Percentiles rank a stretch among this genome's conserved stretches.
Evolutionary conservation across 53 echinoderm and acorn worm species (phyloP).

Genomic region (Echinarachnius parma): DNA sequence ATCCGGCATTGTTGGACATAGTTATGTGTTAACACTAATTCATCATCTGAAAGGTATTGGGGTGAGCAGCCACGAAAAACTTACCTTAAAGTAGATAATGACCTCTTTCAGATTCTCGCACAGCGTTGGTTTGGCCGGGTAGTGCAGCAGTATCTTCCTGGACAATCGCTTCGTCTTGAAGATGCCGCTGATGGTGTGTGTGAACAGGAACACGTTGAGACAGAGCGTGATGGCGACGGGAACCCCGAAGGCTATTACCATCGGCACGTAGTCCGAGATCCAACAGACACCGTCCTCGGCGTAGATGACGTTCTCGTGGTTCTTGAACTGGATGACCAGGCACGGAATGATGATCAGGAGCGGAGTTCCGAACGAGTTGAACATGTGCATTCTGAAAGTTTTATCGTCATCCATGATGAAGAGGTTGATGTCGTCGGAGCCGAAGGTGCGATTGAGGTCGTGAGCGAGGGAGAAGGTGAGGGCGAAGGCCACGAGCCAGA

Average conservation of each 20-base stretch:
- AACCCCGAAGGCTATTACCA: slow-evolving; percentile 22
- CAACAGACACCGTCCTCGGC: slow-evolving; percentile 34
- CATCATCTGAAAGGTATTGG: too few species aligned
- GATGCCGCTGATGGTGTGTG: slow-evolving; percentile 24
- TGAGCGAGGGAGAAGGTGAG: slow-evolving; percentile 32
- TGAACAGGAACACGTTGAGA: slow-evolving; percentile 30
- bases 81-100: slow-evolving; percentile 37
- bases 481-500: slow-evolving; percentile 38
- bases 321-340: slow-evolving; percentile 28
- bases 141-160: slow-evolving; percentile 20
- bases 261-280: slow-evolving; percentile 13
- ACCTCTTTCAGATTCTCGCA: slow-evolving; percentile 29
- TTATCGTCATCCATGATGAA: not conserved
- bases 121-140: slow-evolving; percentile 1
- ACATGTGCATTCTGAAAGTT: not conserved
- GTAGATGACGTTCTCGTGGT: slow-evolving; percentile 19
- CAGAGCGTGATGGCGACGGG: slow-evolving; percentile 31
- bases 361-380: slow-evolving; percentile 23
- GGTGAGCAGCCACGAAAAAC: too few species aligned
- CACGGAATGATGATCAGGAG: slow-evolving; percentile 26
- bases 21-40: too few species aligned
- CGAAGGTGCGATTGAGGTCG: slow-evolving; percentile 43
- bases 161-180: slow-evolving; percentile 24
- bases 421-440: slow-evolving; percentile 8
- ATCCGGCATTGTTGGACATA: too few species aligned